Percentiles rank a stretch among this genome's conserved stretches.
Evolutionary conservation across 2,113 vertebrate genomes (phyloP).

Genomic region (Ailuropoda melanoleuca): DNA sequence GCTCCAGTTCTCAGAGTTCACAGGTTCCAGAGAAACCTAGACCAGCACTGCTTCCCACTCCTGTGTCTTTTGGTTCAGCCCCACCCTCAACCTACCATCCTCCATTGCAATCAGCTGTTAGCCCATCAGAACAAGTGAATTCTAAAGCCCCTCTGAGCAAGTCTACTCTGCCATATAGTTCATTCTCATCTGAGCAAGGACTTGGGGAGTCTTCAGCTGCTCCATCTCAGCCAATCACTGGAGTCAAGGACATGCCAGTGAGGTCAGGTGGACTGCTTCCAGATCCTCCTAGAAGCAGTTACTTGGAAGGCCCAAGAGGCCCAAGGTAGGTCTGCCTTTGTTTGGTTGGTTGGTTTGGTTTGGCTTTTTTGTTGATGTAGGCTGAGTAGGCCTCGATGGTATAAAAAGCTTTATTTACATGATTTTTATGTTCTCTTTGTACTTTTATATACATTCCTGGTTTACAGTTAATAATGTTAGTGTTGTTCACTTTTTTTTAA

Average conservation of each 20-base stretch:
- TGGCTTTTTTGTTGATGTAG: slow-evolving; percentile 2
- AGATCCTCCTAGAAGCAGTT: slow-evolving; percentile 85
- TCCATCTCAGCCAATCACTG: slow-evolving; percentile 56
- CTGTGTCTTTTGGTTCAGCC: slow-evolving; percentile 83
- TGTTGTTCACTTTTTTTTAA: slow-evolving; percentile 22
- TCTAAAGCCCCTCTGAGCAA: slow-evolving; percentile 80
- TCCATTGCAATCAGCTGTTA: slow-evolving; percentile 78
- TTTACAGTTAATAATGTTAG: slow-evolving; percentile 11
- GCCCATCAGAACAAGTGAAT: slow-evolving; percentile 83
- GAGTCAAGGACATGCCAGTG: slow-evolving; percentile 82
- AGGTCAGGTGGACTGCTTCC: slow-evolving; percentile 85
- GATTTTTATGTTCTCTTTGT: slow-evolving; percentile 44
- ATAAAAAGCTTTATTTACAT: slow-evolving; percentile 15
- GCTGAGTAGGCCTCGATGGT: not conserved
- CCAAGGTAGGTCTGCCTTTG: slow-evolving; percentile 86
- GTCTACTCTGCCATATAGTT: slow-evolving; percentile 69
- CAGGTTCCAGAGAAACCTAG: slow-evolving; percentile 82
- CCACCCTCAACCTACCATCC: slow-evolving; percentile 81
- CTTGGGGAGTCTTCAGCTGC: slow-evolving; percentile 81
- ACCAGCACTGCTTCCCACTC: slow-evolving; percentile 84
- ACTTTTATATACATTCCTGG: not conserved
- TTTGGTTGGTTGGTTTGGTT: not conserved
- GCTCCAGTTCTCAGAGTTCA: slow-evolving; percentile 80
- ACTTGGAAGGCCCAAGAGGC: slow-evolving; percentile 87
- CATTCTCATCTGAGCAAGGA: slow-evolving; percentile 83